Conservation (phyloP, 2,888 invertebrate species). For the Crocallis elinguaria region DNA sequence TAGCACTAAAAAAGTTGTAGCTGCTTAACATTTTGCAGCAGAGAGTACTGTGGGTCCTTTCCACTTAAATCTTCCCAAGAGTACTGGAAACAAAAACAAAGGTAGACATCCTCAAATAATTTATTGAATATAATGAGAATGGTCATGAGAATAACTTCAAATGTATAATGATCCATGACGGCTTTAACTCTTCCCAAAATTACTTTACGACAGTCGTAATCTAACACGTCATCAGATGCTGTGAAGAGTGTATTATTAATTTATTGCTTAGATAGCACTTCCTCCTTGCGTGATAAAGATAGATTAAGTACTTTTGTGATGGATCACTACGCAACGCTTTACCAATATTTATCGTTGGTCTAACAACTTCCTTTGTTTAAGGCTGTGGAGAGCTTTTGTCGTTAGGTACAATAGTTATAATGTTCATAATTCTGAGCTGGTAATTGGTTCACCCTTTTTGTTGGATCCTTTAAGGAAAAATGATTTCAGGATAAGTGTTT, state of each 20-base stretch:
- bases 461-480: too few species aligned
- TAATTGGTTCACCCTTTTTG: neutral
- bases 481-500: too few species aligned
- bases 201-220: slow-evolving; percentile 31
- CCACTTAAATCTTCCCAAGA: too few species aligned
- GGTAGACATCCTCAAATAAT: neutral
- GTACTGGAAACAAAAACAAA: too few species aligned
- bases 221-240: slow-evolving; percentile 24
- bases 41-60: too few species aligned
- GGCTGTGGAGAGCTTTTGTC: neutral
- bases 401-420: neutral
- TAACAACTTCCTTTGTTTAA: slow-evolving; percentile 23
- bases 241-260: slow-evolving; percentile 33
- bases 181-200: slow-evolving; percentile 25
- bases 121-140: slow-evolving; percentile 5
- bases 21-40: too few species aligned
- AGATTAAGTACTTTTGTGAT: slow-evolving; percentile 36
- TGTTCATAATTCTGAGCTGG: neutral
- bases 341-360: slow-evolving; percentile 32
- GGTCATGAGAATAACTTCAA: slow-evolving; percentile 9
- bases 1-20: too few species aligned
- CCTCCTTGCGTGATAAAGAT: slow-evolving; percentile 37
- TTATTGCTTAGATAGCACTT: slow-evolving; percentile 36
- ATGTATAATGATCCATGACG: slow-evolving; percentile 22
- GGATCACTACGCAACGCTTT: slow-evolving; percentile 21